phyloP scores from a whole-genome alignment of 2,113 vertebrate species.

The Myanophis thanlyinensis region DNA sequence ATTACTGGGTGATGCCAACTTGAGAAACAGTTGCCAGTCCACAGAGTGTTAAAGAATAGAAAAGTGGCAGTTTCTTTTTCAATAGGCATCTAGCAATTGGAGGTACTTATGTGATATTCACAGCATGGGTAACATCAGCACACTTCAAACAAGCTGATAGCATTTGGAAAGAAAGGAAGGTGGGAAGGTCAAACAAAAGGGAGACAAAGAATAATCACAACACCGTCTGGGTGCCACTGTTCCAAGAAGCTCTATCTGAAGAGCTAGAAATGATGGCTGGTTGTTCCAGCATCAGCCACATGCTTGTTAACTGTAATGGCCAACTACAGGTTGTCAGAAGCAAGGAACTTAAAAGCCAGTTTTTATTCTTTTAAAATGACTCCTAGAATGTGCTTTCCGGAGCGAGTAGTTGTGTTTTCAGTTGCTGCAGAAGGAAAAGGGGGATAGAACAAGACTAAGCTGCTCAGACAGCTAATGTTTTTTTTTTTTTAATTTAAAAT shows the following conservation, averaged over 20 bases:
- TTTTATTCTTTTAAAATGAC: neutral
- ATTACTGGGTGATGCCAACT: neutral
- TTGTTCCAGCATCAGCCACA: neutral
- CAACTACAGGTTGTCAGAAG: neutral
- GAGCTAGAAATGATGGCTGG: neutral
- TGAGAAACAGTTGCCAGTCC: neutral
- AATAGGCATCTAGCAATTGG: neutral
- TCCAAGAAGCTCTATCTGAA: neutral
- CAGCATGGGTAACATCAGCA: neutral
- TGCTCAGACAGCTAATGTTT: neutral
- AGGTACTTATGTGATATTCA: neutral
- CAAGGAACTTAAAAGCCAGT: neutral
- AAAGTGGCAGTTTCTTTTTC: neutral
- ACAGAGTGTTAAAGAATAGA: neutral
- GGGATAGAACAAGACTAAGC: neutral
- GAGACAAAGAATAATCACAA: neutral
- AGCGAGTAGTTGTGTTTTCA: neutral
- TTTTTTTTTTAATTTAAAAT: neutral
- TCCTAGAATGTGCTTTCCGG: neutral
- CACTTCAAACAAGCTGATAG: neutral
- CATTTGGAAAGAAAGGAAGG: neutral
- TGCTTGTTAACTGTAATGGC: slow-evolving; percentile 5
- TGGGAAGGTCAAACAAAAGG: neutral
- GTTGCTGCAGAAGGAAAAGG: neutral
- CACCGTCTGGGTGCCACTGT: neutral